Evolutionary conservation across 2,797 vertebrate species (phyloP), one percentile per base, ranked within the genome.

Genomic region (Sebastes baramenuke): DNA sequence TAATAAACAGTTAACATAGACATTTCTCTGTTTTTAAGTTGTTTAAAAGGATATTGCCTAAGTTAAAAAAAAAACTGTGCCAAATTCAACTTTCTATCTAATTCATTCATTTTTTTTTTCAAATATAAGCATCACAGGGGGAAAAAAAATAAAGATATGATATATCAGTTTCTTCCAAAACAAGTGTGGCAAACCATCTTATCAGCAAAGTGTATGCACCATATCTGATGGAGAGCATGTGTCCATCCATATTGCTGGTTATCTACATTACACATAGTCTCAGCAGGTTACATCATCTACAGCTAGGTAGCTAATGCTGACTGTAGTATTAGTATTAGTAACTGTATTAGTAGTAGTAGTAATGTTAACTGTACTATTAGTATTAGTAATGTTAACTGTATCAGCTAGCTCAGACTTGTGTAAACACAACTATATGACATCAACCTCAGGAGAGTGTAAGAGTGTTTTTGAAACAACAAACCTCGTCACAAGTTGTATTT

Each of bases 271-370:
- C 32, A 12, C 12, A 11, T 55, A 75, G 10, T 5, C 32, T 27
- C 16, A 4, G 5, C 30, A 20, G 13, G 42, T 92, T 93, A 88
- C 91, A 71, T 94, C 90, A 89, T 65, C 66, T 3, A 8, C 8
- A n/a, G 60, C 10, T 36, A 10, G 66, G 2, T 22, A 32, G 29
- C 27, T 79, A 46, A 82, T 60, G 89, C 2, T 36, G 2, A 36
- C 34, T 36, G 34, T 36, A 32, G 1, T 32, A 29, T 29, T 29
- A 29, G 30, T 32, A 32, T 0, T 32, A 32, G 30, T 8, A 32
- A 83, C 68, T 3, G 1, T 27, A 4, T 24, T 29, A 29, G 5
- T 29, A 29, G 5, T 29, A 29, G 5, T 29, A 29, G 27, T 29
- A 6, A 85, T 66, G 25, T 25, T 25, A 25, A 1, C 25, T 25